phyloP scores from a whole-genome alignment of 2,797 vertebrate genomes.

The Pangasius krempfi region DNA sequence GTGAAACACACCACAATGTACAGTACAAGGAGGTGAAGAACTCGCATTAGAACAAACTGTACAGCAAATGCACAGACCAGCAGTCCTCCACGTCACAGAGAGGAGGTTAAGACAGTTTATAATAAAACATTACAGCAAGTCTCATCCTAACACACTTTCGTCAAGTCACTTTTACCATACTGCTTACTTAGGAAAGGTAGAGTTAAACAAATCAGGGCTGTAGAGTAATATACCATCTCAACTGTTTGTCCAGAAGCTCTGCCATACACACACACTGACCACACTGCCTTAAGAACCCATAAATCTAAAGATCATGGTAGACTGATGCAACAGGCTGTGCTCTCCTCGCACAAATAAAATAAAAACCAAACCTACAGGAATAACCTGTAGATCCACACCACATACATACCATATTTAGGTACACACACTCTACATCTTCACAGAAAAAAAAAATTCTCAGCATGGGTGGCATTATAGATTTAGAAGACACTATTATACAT shows the following conservation, averaged over 20 bases:
- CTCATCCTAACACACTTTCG: neutral
- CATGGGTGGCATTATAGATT: neutral
- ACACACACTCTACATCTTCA: neutral
- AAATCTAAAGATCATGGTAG: constrained; percentile 1
- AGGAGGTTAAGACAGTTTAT: neutral
- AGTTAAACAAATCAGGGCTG: neutral
- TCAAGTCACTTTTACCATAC: neutral
- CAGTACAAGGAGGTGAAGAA: neutral
- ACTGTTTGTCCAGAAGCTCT: neutral
- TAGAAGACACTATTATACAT: neutral
- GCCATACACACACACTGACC: neutral
- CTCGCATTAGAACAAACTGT: neutral
- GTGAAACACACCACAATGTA: neutral
- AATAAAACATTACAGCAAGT: neutral
- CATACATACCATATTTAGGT: neutral
- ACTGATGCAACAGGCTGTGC: neutral
- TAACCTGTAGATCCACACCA: neutral
- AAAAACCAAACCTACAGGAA: constrained; percentile 8
- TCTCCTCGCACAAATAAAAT: neutral
- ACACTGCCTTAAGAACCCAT: neutral
- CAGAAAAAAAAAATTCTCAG: neutral
- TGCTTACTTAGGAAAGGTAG: neutral
- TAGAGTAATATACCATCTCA: neutral
- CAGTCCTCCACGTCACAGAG: neutral
- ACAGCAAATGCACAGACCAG: constrained; percentile 5